Evolutionary conservation across 2,888 invertebrate genomes (phyloP).

Genomic region (Agrochola lota): DNA sequence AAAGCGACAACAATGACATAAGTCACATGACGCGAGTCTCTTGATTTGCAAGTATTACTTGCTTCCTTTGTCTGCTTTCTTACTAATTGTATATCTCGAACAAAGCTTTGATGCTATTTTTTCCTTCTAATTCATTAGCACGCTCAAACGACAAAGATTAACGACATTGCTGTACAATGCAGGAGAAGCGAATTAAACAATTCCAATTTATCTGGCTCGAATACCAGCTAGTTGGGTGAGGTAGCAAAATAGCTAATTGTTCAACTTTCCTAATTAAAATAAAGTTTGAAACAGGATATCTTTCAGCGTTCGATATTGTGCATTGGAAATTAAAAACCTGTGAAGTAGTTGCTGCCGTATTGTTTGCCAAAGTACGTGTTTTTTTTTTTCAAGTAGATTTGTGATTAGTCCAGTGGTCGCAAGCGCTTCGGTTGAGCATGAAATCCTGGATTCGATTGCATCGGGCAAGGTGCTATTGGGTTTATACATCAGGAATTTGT

Average conservation of each 20-base stretch:
- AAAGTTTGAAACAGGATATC: constrained; percentile 67
- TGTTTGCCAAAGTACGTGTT: neutral
- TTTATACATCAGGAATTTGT: too few relatives aligned
- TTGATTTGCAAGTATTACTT: neutral
- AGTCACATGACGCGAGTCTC: neutral
- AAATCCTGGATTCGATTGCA: too few relatives aligned
- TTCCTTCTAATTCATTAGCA: constrained; percentile 65
- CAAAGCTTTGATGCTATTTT: constrained; percentile 46
- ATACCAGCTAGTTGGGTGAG: constrained; percentile 74
- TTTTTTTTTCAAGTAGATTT: neutral
- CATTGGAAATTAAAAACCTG: constrained; percentile 45
- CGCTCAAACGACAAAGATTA: constrained; percentile 73
- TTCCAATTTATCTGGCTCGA: constrained; percentile 78
- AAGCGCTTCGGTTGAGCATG: too few relatives aligned
- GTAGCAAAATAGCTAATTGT: constrained; percentile 75
- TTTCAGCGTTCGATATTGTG: constrained; percentile 54
- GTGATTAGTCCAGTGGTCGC: too few relatives aligned
- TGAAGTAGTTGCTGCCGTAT: constrained; percentile 7
- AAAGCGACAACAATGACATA: neutral
- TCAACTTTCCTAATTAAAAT: constrained; percentile 82
- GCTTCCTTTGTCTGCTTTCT: constrained; percentile 10
- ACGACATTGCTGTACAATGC: constrained; percentile 70
- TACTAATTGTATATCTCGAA: constrained; percentile 35
- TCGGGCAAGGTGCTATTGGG: too few relatives aligned
- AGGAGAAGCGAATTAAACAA: constrained; percentile 77